phyloP scores from a whole-genome alignment of 2,888 invertebrate species.

The Oxytorus armatus region DNA sequence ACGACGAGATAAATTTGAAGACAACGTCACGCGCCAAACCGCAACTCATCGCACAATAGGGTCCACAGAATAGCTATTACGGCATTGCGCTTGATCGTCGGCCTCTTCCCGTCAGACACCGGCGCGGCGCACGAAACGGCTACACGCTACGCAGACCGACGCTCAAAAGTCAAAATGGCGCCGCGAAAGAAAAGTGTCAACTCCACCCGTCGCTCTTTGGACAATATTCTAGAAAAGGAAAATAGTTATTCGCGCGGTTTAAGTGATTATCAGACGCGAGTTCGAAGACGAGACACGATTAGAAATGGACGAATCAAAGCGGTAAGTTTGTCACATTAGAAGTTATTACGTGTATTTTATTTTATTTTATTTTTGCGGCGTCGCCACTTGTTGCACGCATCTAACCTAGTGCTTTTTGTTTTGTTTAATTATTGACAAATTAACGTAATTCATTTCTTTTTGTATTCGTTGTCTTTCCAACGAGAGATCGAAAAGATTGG shows the following conservation, averaged over 20 bases:
- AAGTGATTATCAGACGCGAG: conserved; percentile 78
- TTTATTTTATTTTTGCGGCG: not conserved
- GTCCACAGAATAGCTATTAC: no score
- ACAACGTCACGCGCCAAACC: no score
- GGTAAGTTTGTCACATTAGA: conserved; percentile 72
- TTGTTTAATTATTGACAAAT: not conserved
- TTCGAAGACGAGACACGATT: conserved; percentile 78
- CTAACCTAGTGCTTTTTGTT: not conserved
- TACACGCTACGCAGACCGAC: conserved; percentile 18
- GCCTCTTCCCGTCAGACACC: no score
- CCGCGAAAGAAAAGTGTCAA: conserved; percentile 76
- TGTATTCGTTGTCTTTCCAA: not conserved
- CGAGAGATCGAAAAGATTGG: not conserved
- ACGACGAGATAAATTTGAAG: no score
- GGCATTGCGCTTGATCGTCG: no score
- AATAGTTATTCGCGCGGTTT: conserved; percentile 79
- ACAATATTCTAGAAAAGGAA: conserved; percentile 74
- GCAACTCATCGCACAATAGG: no score
- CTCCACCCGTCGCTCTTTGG: conserved; percentile 67
- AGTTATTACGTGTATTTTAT: not conserved
- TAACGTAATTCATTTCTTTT: not conserved
- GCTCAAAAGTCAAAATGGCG: conserved; percentile 76
- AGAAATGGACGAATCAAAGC: conserved; percentile 72
- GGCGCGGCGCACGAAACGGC: conserved; percentile 15
- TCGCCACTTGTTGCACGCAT: conserved; percentile 52